phyloP scores from a whole-genome alignment of 2,113 vertebrate species.

The Panthera leo region DNA sequence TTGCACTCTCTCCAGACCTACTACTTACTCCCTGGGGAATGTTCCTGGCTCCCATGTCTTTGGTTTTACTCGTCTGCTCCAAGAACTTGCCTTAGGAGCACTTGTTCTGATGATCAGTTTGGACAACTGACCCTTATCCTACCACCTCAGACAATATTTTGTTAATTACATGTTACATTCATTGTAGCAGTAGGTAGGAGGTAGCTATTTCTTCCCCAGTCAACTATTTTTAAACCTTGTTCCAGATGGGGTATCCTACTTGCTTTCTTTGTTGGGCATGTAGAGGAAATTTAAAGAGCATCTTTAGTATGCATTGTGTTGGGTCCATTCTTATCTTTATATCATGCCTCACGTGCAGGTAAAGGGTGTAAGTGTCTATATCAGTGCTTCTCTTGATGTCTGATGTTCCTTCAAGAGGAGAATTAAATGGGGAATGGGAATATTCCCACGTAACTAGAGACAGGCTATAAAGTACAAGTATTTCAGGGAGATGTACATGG shows the following conservation, averaged over 20 bases:
- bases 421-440: neutral
- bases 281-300: neutral
- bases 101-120: neutral
- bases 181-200: neutral
- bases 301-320: neutral
- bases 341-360: neutral
- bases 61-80: neutral
- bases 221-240: neutral
- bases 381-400: neutral
- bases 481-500: neutral
- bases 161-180: neutral
- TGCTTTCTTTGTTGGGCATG: neutral
- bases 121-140: neutral
- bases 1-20: neutral
- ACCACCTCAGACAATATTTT: neutral
- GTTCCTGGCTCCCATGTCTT: neutral
- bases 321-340: neutral
- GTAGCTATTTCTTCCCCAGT: neutral
- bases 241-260: neutral
- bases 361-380: neutral
- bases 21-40: neutral
- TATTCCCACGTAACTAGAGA: neutral
- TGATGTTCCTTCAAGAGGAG: neutral
- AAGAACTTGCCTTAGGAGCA: neutral
- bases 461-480: neutral